phyloP scores from a whole-genome alignment of 2,888 invertebrate genomes.

The Dolomedes plantarius region DNA sequence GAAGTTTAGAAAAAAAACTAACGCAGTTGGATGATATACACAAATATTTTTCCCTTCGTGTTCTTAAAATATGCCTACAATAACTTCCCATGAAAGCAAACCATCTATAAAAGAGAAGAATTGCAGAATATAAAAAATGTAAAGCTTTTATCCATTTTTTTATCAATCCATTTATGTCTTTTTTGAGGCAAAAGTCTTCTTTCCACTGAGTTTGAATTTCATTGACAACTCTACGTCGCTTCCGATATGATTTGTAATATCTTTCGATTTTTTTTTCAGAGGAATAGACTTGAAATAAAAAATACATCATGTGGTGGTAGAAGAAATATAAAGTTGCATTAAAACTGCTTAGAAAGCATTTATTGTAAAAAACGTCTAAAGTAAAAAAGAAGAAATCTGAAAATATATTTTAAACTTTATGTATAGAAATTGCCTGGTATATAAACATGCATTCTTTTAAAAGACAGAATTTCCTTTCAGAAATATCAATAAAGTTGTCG shows the following conservation, averaged over 20 bases:
- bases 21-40: too few relatives aligned
- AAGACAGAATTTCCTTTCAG: too few relatives aligned
- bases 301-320: background rate
- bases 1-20: too few relatives aligned
- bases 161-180: background rate
- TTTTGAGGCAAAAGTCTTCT: background rate
- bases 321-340: background rate
- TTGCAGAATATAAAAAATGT: too few relatives aligned
- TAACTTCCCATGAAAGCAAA: background rate
- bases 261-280: background rate
- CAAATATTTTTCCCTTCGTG: too few relatives aligned
- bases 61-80: background rate
- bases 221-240: slow-evolving; percentile 52
- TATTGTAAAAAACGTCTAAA: too few relatives aligned
- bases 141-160: background rate
- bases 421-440: too few relatives aligned
- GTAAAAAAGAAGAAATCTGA: too few relatives aligned
- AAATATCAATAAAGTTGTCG: too few relatives aligned
- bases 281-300: background rate
- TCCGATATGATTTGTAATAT: background rate
- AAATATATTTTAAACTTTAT: too few relatives aligned
- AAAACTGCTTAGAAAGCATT: too few relatives aligned
- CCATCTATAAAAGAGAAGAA: background rate
- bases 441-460: too few relatives aligned
- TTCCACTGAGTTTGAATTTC: slow-evolving; percentile 36